Percentiles rank a stretch among this genome's conserved stretches.
phyloP scores from a whole-genome alignment of 2,113 vertebrate species.

The Tapirus terrestris region DNA sequence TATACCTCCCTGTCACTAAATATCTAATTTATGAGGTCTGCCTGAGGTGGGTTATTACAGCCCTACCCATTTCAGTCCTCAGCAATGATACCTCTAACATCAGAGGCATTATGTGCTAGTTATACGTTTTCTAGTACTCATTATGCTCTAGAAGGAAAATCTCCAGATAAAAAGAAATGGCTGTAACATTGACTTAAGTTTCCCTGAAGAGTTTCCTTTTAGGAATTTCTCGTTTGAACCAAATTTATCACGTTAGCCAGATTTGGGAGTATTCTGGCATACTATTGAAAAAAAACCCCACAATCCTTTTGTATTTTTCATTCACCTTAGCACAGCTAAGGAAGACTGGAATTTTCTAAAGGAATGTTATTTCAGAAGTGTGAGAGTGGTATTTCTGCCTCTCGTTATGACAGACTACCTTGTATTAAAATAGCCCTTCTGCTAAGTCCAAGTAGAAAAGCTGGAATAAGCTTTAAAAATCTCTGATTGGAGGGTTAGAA shows the following conservation, averaged over 20 bases:
- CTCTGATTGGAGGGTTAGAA: not conserved
- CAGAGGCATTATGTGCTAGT: not conserved
- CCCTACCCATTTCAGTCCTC: not conserved
- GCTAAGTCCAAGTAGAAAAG: not conserved
- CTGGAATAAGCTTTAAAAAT: not conserved
- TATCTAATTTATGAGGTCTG: not conserved
- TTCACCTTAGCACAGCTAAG: not conserved
- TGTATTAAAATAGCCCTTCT: not conserved
- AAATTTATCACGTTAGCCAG: not conserved
- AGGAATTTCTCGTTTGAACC: not conserved
- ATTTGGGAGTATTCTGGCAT: not conserved
- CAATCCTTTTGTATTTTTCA: not conserved
- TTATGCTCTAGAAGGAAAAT: not conserved
- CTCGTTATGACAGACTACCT: not conserved
- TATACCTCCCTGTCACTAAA: accelerated
- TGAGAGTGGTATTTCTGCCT: not conserved
- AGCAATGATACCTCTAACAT: not conserved
- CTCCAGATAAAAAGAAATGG: not conserved
- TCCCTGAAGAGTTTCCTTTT: not conserved
- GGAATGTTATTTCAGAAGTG: not conserved
- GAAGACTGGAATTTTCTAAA: not conserved
- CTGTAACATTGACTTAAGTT: not conserved
- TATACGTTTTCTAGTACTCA: not conserved
- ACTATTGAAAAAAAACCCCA: not conserved
- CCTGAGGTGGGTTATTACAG: not conserved